Percentiles rank a stretch among this genome's conserved stretches.
Evolutionary conservation across 2,797 vertebrate species (phyloP).

Genomic region (Paguma larvata): DNA sequence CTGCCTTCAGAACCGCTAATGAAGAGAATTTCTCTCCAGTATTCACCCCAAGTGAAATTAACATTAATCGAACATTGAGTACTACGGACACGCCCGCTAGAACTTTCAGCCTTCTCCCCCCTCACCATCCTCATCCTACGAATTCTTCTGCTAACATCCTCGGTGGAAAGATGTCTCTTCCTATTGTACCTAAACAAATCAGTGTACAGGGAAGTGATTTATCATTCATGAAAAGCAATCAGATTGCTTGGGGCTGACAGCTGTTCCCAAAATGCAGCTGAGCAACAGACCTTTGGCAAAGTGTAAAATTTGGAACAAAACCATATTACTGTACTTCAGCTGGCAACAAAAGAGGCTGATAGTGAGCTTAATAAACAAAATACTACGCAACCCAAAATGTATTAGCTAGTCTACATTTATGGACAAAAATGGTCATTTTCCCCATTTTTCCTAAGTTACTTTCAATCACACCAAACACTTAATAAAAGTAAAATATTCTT

Average conservation of each 20-base stretch:
- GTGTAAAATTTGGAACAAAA: constrained; percentile 78
- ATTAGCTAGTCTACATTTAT: constrained; percentile 39
- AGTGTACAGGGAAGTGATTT: constrained; percentile 78
- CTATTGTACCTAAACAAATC: constrained; percentile 77
- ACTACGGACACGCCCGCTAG: constrained; percentile 34
- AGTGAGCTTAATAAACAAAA: constrained; percentile 79
- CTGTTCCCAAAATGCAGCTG: constrained; percentile 84
- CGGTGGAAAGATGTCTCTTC: constrained; percentile 62
- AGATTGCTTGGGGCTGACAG: constrained; percentile 81
- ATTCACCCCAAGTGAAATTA: constrained; percentile 42
- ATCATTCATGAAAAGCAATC: constrained; percentile 83
- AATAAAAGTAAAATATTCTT: constrained; percentile 24
- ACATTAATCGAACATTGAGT: constrained; percentile 62
- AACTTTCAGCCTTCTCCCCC: constrained; percentile 4
- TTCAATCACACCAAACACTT: background rate
- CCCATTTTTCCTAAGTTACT: constrained; percentile 16
- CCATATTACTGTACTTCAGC: constrained; percentile 76
- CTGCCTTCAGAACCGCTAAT: constrained; percentile 30
- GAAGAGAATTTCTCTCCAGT: constrained; percentile 42
- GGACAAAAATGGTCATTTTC: constrained; percentile 39
- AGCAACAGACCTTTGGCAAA: constrained; percentile 83
- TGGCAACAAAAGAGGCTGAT: constrained; percentile 72
- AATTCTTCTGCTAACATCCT: constrained; percentile 36
- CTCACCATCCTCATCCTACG: background rate
- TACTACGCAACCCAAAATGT: constrained; percentile 14